Conservation (phyloP, 2,113 vertebrate genomes). For the Pogonocichla stellata region DNA sequence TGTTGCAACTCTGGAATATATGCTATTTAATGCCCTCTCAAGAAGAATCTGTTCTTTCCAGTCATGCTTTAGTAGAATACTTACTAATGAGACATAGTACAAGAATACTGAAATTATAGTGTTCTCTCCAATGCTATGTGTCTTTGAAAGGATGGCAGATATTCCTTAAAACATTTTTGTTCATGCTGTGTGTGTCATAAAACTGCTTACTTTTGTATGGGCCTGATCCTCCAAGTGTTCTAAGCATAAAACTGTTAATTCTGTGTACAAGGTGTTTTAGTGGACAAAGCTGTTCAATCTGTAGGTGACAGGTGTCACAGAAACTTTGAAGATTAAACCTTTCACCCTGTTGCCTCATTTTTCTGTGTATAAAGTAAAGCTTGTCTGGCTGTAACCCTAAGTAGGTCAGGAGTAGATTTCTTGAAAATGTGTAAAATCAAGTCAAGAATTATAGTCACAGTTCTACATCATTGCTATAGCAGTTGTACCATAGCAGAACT, state of each 20-base stretch:
- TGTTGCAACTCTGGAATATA: neutral
- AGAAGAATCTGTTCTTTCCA: neutral
- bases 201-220: neutral
- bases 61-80: neutral
- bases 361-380: neutral
- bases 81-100: neutral
- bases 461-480: rapidly evolving
- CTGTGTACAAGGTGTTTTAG: neutral
- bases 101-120: neutral
- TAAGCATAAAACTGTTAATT: neutral
- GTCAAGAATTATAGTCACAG: neutral
- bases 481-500: neutral
- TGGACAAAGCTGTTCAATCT: neutral
- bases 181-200: neutral
- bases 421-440: neutral
- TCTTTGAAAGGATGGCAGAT: neutral
- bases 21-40: neutral
- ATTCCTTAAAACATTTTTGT: neutral
- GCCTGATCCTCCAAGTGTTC: neutral
- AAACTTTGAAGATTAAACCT: neutral
- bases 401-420: neutral
- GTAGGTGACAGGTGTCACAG: neutral
- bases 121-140: neutral
- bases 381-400: neutral
- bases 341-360: neutral